Evolutionary conservation across 2,113 vertebrate genomes (phyloP), one percentile per base, ranked within the genome.

Genomic region (Amblyornis subalaris): DNA sequence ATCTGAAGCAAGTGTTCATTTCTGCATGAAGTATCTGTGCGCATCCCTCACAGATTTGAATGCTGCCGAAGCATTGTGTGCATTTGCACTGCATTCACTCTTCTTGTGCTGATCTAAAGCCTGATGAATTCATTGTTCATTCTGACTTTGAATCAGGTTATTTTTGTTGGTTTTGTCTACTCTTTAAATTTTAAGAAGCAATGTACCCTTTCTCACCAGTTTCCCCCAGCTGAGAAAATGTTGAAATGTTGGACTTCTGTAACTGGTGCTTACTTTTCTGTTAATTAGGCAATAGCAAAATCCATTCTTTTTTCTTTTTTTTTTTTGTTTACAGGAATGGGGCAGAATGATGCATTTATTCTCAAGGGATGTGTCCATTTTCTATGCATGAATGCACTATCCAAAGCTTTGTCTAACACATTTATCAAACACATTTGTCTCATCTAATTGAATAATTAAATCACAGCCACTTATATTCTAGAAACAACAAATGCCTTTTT

Each of bases 361-460:
- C 92, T 85, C 92, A 88, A 88, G 83, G 71, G 79, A 71, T 47
- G n/a, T 88, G 72, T 71, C 60, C 64, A 71, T 69, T 88, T 86
- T 85, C 47, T 74, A 36, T 77, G 72, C 79, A 77, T 67, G 72
- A 93, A 50, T 47, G 35, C 60, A 64, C 64, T 90, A 85, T 47
- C 44, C 28, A 95, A 94, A 94, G 26, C 55, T 93, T 92, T 93
- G 51, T n/a, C 51, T 86, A 90, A 50, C 60, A 80, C 54, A 31
- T 35, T 10, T 72, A 74, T 80, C 91, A 67, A 67, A 77, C 55
- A 74, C 44, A 67, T 93, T 95, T 91, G 38, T 93, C 64, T 91
- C 61, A 73, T 88, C 48, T 67, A 62, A 36, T 51, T 94, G 38
- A 88, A 65, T 79, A 85, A 85, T 71, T 89, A 80, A 83, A 80